Conservation (phyloP, 2,888 invertebrate genomes). For the Sericinus montela region DNA sequence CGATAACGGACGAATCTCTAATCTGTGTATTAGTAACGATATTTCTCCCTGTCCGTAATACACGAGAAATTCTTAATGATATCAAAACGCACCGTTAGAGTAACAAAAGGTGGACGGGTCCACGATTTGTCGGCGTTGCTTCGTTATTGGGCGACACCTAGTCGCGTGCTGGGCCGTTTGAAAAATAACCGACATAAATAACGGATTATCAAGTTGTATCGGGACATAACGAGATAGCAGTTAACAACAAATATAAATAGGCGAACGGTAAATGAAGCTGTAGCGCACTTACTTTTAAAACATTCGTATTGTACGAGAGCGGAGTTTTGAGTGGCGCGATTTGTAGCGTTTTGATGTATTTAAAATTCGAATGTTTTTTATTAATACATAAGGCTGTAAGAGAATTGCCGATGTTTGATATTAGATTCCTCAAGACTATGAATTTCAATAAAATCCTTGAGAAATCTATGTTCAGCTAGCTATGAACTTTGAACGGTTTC, state of each 20-base stretch:
- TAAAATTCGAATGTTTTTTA: too few relatives aligned
- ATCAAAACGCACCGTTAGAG: slow-evolving; percentile 70
- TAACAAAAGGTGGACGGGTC: slow-evolving; percentile 64
- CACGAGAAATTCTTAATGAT: slow-evolving; percentile 66
- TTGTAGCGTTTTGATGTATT: slow-evolving; percentile 4
- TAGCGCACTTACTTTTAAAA: slow-evolving; percentile 27
- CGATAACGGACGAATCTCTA: slow-evolving; percentile 51
- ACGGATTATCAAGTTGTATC: slow-evolving; percentile 73
- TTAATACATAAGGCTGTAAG: too few relatives aligned
- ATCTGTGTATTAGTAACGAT: slow-evolving; percentile 60
- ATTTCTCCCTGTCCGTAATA: slow-evolving; percentile 63
- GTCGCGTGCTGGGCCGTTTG: slow-evolving; percentile 63
- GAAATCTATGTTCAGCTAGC: too few relatives aligned
- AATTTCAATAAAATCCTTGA: too few relatives aligned
- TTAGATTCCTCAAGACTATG: too few relatives aligned
- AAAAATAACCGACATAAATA: slow-evolving; percentile 72
- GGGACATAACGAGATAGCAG: slow-evolving; percentile 62
- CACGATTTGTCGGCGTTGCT: slow-evolving; percentile 50
- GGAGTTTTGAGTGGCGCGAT: neutral
- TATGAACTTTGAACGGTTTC: too few relatives aligned
- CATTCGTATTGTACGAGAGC: neutral
- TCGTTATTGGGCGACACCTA: slow-evolving; percentile 41
- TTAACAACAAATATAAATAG: slow-evolving; percentile 67
- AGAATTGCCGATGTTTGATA: too few relatives aligned
- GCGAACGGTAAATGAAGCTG: slow-evolving; percentile 66